These are phyloP conservation scores for Brachypterus glaber DNA, from an alignment of 2,888 invertebrate species.

Conservation along the genomic window DNA sequence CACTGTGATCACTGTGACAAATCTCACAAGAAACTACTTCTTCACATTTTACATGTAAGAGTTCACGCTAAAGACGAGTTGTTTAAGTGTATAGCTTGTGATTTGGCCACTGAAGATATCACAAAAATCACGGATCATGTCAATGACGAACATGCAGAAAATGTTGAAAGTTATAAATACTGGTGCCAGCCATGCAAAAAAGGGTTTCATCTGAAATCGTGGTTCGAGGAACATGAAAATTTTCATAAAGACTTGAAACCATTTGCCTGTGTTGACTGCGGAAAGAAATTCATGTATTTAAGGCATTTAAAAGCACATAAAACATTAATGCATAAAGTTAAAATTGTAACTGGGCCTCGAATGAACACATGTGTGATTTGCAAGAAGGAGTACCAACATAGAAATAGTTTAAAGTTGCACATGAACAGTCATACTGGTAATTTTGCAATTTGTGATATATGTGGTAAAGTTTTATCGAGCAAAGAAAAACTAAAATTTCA, in stretches of 20 bases:
- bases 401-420: slow-evolving; percentile 38
- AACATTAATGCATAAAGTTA: slow-evolving; percentile 34
- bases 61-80: slow-evolving; percentile 33
- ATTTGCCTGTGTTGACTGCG: slow-evolving; percentile 46
- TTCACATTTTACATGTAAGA: slow-evolving; percentile 35
- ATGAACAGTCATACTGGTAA: slow-evolving; percentile 45
- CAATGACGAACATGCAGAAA: slow-evolving; percentile 31
- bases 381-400: slow-evolving; percentile 38
- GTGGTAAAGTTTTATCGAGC: slow-evolving; percentile 48
- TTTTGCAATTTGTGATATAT: slow-evolving; percentile 48
- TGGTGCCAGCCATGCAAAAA: slow-evolving; percentile 48
- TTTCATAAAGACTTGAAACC: slow-evolving; percentile 48
- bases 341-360: slow-evolving; percentile 26
- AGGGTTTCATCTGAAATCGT: slow-evolving; percentile 46
- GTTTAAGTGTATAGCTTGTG: slow-evolving; percentile 37
- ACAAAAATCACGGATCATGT: slow-evolving; percentile 34
- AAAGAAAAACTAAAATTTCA: slow-evolving; percentile 45
- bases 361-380: slow-evolving; percentile 39
- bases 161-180: slow-evolving; percentile 38
- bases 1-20: slow-evolving; percentile 36
- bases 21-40: slow-evolving; percentile 35
- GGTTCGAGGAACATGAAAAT: slow-evolving; percentile 50
- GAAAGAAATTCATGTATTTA: slow-evolving; percentile 43
- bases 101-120: slow-evolving; percentile 32
- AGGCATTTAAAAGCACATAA: slow-evolving; percentile 37